Evolutionary conservation across 2,888 invertebrate genomes (phyloP), one percentile per base, ranked within the genome.

Genomic region (Pristionchus entomophagus): DNA sequence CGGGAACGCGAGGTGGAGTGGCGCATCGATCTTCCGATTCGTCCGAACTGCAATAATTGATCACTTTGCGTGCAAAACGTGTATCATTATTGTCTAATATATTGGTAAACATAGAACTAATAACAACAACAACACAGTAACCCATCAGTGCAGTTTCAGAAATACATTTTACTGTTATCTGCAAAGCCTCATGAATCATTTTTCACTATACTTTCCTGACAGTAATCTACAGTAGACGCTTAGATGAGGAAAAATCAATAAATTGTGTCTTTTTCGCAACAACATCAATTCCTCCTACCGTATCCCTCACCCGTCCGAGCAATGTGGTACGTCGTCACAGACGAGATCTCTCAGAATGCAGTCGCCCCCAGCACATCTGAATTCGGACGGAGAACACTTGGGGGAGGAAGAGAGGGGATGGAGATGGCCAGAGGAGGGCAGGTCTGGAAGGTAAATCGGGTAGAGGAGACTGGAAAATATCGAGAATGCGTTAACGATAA

Each of bases 1-100:
- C 45, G 17, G 26, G 22, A 2, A 78, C n/a, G 5, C 81, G 53
- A 19, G 53, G 81, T 45, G 81, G 81, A 14, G 53, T 81, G 6
- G 81, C 32, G 56, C 81, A 81, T 19, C 56, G 35, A 22, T 56
- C 53, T 26, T 81, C 56, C 12, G 81, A 81, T 41, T 81, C 81
- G 17, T 81, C 81, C 10, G 81, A 81, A n/a, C 81, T 81, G 81
- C 12, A 81, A 81, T 41, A 8, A 5, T n/a, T n/a, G 22, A 17
- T 41, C 12, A 14, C 5, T 56, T 56, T 17, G 45, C 45, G 14
- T 45, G n/a, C n/a, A 59, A 59, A 26, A 26, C 59, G 8, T 59
- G 22, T 53, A 12, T 53, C 19, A 53, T n/a, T n/a, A n/a, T n/a
- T n/a, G n/a, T n/a, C n/a, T n/a, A n/a, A n/a, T n/a, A n/a, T n/a